Evolutionary conservation across 2,113 vertebrate species (phyloP).

Genomic region (Leucosticte australis): DNA sequence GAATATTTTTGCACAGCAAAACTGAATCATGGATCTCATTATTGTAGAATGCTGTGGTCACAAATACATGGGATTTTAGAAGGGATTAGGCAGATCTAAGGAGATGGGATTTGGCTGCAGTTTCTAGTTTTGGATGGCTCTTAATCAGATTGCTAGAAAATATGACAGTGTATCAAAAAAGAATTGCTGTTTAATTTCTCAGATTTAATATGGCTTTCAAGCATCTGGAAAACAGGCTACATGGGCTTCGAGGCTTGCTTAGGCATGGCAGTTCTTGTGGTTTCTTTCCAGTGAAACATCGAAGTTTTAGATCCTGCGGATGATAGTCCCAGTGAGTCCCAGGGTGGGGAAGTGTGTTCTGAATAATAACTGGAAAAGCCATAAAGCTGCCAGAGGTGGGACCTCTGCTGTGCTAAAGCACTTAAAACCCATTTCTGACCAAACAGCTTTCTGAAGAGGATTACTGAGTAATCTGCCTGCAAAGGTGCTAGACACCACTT

Average conservation of each 20-base stretch:
- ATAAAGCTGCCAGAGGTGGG: rapidly evolving
- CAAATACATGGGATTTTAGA: not conserved
- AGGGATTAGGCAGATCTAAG: not conserved
- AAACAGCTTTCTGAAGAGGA: not conserved
- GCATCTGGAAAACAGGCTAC: not conserved
- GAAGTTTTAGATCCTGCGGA: not conserved
- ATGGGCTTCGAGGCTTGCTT: not conserved
- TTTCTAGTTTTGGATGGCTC: not conserved
- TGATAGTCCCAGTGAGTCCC: not conserved
- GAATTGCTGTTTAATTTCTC: not conserved
- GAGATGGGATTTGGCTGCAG: not conserved
- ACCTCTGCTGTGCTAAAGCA: not conserved
- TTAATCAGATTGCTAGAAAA: not conserved
- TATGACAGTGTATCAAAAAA: not conserved
- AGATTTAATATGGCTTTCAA: not conserved
- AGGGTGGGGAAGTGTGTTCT: not conserved
- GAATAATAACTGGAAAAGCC: not conserved
- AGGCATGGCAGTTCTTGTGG: not conserved
- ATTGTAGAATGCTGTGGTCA: not conserved
- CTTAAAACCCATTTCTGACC: not conserved
- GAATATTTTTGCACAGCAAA: not conserved
- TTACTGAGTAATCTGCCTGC: not conserved
- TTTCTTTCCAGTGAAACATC: not conserved
- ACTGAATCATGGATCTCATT: not conserved
- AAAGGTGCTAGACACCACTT: not conserved